Conservation (phyloP, 2,797 vertebrate genomes). For the Muraenolepis orangiensis region DNA sequence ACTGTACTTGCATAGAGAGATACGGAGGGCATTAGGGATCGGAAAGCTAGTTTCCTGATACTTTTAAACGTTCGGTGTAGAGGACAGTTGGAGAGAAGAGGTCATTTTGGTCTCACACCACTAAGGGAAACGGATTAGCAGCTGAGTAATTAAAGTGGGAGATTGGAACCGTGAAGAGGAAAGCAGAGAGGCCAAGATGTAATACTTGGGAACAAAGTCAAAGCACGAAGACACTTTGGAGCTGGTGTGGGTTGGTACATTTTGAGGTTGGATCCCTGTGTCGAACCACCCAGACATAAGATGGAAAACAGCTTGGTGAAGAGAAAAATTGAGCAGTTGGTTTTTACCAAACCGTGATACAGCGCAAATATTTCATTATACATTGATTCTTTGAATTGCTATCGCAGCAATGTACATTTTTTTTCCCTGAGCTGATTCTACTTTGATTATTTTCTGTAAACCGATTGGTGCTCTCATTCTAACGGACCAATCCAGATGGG, state of each 20-base stretch:
- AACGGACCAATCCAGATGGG: background rate
- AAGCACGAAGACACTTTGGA: conserved; percentile 36
- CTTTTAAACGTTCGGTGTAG: conserved; percentile 52
- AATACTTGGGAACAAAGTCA: conserved; percentile 36
- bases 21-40: conserved; percentile 53
- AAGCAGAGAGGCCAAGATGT: conserved; percentile 40
- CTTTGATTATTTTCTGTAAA: background rate
- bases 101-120: conserved; percentile 50
- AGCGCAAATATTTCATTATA: too few relatives aligned
- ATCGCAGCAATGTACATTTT: background rate
- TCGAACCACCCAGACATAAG: too few relatives aligned
- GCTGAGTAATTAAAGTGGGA: conserved; percentile 24
- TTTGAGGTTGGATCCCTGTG: conserved; percentile 28
- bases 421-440: background rate
- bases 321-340: too few relatives aligned
- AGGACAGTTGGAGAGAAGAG: conserved; percentile 47
- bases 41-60: conserved; percentile 52
- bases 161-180: conserved; percentile 35
- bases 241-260: conserved; percentile 52
- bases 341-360: too few relatives aligned
- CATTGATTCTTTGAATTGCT: too few relatives aligned
- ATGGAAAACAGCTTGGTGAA: too few relatives aligned
- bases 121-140: conserved; percentile 52
- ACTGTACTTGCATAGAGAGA: conserved; percentile 3
- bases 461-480: background rate